Base-by-base conservation (phyloP, 1,140 invertebrate genomes). In the Drosophila micromelanica region DNA sequence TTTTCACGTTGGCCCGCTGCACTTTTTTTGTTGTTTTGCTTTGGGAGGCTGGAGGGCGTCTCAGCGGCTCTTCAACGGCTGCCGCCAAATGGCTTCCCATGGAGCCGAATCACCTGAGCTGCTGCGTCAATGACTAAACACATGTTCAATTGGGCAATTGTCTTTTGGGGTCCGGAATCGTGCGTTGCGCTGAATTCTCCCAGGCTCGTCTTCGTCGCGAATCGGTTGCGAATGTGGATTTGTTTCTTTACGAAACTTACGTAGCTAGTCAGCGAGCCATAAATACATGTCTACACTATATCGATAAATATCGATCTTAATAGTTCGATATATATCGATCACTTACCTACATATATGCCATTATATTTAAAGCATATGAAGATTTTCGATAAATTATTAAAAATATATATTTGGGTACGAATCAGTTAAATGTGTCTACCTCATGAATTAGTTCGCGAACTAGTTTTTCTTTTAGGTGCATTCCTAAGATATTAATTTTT, bases 121-220 rank as follows among this genome's bases (percentile, higher is more conserved):
- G 17, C 42, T 64, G 17, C 42, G 42, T 17, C 30, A 65, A 38
- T 56, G 62, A 48, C 62, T 65, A 42, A 65, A 63, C 60, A 56
- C 49, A 63, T 23, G 51, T 15, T 43, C 68, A 71, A 71, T 71
- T 71, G 52, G 45, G 43, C 68, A 71, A 64, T 71, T 71, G 68
- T 64, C 32, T 42, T 71, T 71, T n/a, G 30, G 17, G 43, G 32
- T 42, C 59, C 67, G 67, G 67, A 70, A 70, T 32, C 40, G 9
- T 32, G 6, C 15, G 9, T 13, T 61, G 45, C 59, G n/a, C n/a
- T n/a, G n/a, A n/a, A 61, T 27, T 46, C 20, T 61, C 23, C 17
- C 37, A 42, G 48, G 15, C 40, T 45, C n/a, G 49, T 56, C 32
- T 46, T 13, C 3, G 49, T 12, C 27, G 35, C 12, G 8, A 9